Evolutionary conservation across 2,113 vertebrate genomes (phyloP).

Genomic region (Varanus salvator): DNA sequence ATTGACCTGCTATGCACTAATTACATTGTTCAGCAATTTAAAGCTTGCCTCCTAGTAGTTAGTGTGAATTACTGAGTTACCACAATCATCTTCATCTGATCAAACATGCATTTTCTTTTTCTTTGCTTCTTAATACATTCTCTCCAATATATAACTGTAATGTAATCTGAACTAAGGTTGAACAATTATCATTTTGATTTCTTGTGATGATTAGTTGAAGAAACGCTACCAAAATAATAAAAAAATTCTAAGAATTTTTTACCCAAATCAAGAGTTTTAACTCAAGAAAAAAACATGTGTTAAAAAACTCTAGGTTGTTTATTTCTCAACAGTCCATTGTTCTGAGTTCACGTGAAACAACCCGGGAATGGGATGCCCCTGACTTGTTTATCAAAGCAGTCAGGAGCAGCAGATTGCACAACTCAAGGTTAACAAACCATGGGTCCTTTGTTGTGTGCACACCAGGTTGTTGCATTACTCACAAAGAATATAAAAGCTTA

Average conservation of each 20-base stretch:
- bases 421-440: too few relatives aligned
- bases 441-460: too few relatives aligned
- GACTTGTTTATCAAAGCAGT: too few relatives aligned
- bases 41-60: conserved; percentile 4
- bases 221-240: neutral
- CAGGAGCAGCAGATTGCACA: too few relatives aligned
- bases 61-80: conserved; percentile 11
- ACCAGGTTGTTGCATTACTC: neutral
- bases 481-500: neutral
- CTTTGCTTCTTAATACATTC: neutral
- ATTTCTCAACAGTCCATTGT: too few relatives aligned
- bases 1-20: conserved; percentile 21
- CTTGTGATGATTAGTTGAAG: neutral
- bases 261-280: too few relatives aligned
- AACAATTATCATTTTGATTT: neutral
- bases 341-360: too few relatives aligned
- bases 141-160: neutral
- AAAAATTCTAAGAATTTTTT: too few relatives aligned
- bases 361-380: too few relatives aligned
- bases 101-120: neutral
- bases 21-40: conserved; percentile 43
- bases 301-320: too few relatives aligned
- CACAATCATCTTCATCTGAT: conserved; percentile 31
- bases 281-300: too few relatives aligned
- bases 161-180: neutral